These are phyloP conservation scores for Onychorhynchus coronatus DNA, from an alignment of 2,113 vertebrate species.

Conservation along the genomic window DNA sequence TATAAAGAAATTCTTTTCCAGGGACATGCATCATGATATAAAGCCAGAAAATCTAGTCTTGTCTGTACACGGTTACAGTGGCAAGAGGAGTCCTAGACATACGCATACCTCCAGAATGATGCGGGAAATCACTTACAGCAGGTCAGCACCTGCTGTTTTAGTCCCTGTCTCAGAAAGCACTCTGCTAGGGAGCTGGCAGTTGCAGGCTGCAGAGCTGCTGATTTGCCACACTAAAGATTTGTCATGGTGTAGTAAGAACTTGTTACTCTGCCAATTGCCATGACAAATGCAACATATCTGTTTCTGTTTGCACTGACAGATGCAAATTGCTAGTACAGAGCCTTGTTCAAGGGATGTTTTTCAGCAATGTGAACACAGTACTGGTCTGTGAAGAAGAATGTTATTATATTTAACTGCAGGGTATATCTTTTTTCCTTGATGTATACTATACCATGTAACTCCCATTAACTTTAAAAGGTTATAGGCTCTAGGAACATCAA, in stretches of 20 bases:
- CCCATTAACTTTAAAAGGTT: conserved; percentile 23
- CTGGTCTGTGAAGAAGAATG: background rate
- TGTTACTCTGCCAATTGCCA: background rate
- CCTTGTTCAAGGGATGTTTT: background rate
- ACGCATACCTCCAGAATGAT: background rate
- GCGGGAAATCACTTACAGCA: background rate
- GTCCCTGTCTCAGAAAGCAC: background rate
- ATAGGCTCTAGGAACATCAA: background rate
- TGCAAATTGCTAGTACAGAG: background rate
- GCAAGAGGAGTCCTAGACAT: background rate
- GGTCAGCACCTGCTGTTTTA: background rate
- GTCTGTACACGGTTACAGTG: background rate
- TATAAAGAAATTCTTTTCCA: background rate
- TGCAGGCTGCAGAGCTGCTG: background rate
- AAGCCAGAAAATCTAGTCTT: background rate
- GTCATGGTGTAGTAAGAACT: background rate
- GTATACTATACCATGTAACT: background rate
- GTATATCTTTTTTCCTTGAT: background rate
- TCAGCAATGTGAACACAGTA: background rate
- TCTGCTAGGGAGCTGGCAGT: background rate
- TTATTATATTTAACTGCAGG: background rate
- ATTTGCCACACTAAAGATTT: background rate
- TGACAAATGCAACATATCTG: background rate
- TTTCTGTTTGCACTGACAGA: background rate
- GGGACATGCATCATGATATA: background rate